Evolutionary conservation across 2,888 invertebrate genomes (phyloP).

Genomic region (Mesorhabditis sp.): DNA sequence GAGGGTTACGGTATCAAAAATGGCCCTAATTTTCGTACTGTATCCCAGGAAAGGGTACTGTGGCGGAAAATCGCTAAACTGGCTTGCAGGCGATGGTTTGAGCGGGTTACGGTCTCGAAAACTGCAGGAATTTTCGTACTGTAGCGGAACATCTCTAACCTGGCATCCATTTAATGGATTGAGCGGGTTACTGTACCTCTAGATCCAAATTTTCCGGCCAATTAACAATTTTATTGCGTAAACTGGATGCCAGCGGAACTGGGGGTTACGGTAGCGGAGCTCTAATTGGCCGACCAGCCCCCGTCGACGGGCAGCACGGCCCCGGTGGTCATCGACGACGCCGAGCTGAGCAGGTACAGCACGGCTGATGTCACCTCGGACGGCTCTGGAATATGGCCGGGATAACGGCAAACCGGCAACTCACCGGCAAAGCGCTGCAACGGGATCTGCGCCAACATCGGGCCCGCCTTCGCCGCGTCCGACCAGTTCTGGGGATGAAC

Average conservation of each 20-base stretch:
- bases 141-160: no score
- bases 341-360: conserved; percentile 76
- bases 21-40: no score
- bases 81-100: no score
- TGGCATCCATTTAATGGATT: not conserved
- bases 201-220: no score
- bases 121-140: no score
- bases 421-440: conserved; percentile 73
- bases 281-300: conserved; percentile 64
- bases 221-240: no score
- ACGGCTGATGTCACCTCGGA: conserved; percentile 77
- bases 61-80: no score
- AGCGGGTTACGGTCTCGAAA: no score
- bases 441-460: conserved; percentile 78
- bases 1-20: no score
- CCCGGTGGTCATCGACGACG: conserved; percentile 78
- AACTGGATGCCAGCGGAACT: not conserved
- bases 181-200: not conserved
- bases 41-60: no score
- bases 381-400: conserved; percentile 65
- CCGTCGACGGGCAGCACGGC: conserved; percentile 78
- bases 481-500: conserved; percentile 71
- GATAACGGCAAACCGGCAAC: not conserved
- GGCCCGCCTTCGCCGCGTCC: conserved; percentile 72
- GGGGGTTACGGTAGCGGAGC: not conserved